These are phyloP conservation scores for Druon quercuslanigerum DNA, from an alignment of 1,140 invertebrate species.

Conservation along the genomic window DNA sequence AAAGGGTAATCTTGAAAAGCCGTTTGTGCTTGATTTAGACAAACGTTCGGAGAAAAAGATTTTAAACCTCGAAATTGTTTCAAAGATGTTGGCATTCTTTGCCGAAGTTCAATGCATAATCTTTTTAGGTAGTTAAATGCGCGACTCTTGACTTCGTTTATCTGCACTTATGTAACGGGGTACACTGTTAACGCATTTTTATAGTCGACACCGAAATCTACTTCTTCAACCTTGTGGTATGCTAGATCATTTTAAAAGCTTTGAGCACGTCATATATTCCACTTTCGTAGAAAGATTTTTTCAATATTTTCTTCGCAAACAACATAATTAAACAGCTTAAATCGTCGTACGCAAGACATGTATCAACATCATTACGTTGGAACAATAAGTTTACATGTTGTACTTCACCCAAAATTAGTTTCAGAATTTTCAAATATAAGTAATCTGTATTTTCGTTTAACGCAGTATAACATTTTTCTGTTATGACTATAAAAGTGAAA, in stretches of 20 bases:
- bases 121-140: conserved; percentile 34
- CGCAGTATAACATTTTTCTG: conserved; percentile 49
- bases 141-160: conserved; percentile 23
- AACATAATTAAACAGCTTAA: conserved; percentile 43
- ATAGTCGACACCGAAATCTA: conserved; percentile 44
- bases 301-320: conserved; percentile 44
- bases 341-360: conserved; percentile 46
- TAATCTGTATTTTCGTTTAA: conserved; percentile 47
- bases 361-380: conserved; percentile 38
- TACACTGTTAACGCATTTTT: conserved; percentile 9
- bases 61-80: conserved; percentile 35
- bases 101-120: conserved; percentile 32
- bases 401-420: conserved; percentile 15
- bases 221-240: conserved; percentile 37
- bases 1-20: conserved; percentile 31
- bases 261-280: conserved; percentile 28
- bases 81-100: conserved; percentile 39
- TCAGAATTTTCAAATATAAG: conserved; percentile 45
- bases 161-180: conserved; percentile 4
- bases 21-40: conserved; percentile 26
- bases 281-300: conserved; percentile 35
- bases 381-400: too few relatives aligned
- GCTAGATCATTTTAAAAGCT: conserved; percentile 44
- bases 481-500: conserved; percentile 48
- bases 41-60: conserved; percentile 29